Percentiles rank a stretch among this genome's conserved stretches.
These are phyloP conservation scores for Anodontia alba DNA, from an alignment of 2,888 invertebrate genomes.

Conservation along the genomic window DNA sequence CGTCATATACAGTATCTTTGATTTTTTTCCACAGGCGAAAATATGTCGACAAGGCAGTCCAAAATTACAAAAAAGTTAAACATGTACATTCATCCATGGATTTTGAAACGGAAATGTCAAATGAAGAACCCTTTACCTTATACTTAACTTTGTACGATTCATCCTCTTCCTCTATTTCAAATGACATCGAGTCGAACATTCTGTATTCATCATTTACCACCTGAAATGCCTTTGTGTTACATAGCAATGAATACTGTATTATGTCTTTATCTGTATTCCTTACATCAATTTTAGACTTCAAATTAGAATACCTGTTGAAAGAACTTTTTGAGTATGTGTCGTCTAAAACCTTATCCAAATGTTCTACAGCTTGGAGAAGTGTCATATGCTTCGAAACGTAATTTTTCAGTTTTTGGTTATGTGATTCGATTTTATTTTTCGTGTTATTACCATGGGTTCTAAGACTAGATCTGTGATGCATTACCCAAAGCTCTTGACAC, in stretches of 20 bases:
- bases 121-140: neutral
- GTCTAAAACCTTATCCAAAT: neutral
- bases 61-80: neutral
- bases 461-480: neutral
- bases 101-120: neutral
- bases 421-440: constrained; percentile 5
- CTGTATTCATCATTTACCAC: constrained; percentile 4
- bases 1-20: constrained; percentile 1
- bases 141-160: neutral
- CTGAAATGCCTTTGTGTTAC: constrained; percentile 5
- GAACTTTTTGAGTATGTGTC: constrained; percentile 12
- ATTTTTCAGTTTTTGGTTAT: constrained; percentile 11
- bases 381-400: constrained; percentile 4
- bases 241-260: constrained; percentile 4
- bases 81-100: neutral
- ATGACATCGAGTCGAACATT: neutral
- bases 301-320: neutral
- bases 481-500: constrained; percentile 15
- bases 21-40: constrained; percentile 3
- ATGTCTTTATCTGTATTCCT: constrained; percentile 6
- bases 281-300: constrained; percentile 9
- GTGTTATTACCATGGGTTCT: constrained; percentile 10
- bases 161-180: neutral
- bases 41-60: constrained; percentile 4
- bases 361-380: neutral